phyloP scores from a whole-genome alignment of 2,797 vertebrate species.

The Enteromius thamalakanensis region DNA sequence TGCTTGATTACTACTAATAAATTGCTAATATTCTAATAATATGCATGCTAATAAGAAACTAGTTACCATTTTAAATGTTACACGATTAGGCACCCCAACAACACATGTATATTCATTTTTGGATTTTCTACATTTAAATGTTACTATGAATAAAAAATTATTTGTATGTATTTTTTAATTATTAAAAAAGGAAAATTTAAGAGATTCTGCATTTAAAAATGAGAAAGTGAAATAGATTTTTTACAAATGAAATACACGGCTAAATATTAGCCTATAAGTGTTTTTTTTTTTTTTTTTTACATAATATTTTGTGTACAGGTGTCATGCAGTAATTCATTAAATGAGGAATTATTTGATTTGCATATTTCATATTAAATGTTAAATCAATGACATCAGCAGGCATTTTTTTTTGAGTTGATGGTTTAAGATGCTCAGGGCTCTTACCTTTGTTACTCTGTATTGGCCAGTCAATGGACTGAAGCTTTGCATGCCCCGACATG shows the following conservation, averaged over 20 bases:
- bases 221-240: not conserved
- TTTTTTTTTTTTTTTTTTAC: not conserved
- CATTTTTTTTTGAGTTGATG: not conserved
- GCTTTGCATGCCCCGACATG: constrained; percentile 20
- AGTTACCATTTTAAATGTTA: not conserved
- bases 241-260: not conserved
- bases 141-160: not conserved
- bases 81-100: not conserved
- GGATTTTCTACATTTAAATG: not conserved
- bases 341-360: not conserved
- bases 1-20: too few species aligned
- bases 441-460: not conserved
- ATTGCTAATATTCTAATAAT: too few species aligned
- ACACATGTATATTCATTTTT: not conserved
- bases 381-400: not conserved
- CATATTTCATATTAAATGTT: not conserved
- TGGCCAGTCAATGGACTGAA: not conserved
- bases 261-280: not conserved
- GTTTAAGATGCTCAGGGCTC: not conserved
- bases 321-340: not conserved
- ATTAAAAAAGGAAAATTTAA: not conserved
- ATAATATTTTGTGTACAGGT: not conserved
- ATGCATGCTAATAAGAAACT: too few species aligned
- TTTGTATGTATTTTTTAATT: too few species aligned
- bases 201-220: not conserved